phyloP scores from a whole-genome alignment of 1,140 invertebrate genomes.

The Drosophila pseudoobscura region DNA sequence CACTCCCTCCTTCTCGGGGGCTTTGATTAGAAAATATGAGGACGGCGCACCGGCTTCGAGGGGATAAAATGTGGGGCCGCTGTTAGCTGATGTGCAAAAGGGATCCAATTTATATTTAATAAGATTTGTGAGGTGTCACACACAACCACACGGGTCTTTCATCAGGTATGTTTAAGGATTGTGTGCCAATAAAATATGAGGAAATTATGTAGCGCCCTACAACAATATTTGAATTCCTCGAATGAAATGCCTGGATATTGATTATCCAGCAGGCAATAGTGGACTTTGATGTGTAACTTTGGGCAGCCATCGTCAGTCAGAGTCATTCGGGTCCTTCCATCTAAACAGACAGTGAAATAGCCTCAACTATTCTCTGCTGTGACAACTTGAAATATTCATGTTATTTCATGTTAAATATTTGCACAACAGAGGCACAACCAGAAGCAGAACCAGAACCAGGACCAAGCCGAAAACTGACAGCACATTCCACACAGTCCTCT shows the following conservation, averaged over 20 bases:
- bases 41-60: neutral
- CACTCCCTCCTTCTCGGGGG: neutral
- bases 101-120: conserved; percentile 9
- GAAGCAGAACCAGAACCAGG: neutral
- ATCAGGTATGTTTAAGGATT: too few species aligned
- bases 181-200: too few species aligned
- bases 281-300: too few species aligned
- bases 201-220: too few species aligned
- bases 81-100: conserved; percentile 14
- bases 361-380: neutral
- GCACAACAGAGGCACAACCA: conserved; percentile 11
- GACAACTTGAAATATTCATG: conserved; percentile 54
- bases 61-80: neutral
- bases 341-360: neutral
- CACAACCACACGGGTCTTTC: too few species aligned
- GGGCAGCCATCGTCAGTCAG: too few species aligned
- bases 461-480: conserved; percentile 1
- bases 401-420: conserved; percentile 57
- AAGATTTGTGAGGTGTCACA: conserved; percentile 2
- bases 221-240: too few species aligned
- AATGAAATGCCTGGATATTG: too few species aligned
- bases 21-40: conserved; percentile 27
- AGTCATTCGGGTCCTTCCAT: too few species aligned
- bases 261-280: too few species aligned
- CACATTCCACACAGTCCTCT: neutral